A percentile compares a stretch with the other conserved stretches of the same genome.
Evolutionary conservation across 35 echinoderm and acorn worm genomes (phyloP).

Genomic region (Eucidaris tribuloides): DNA sequence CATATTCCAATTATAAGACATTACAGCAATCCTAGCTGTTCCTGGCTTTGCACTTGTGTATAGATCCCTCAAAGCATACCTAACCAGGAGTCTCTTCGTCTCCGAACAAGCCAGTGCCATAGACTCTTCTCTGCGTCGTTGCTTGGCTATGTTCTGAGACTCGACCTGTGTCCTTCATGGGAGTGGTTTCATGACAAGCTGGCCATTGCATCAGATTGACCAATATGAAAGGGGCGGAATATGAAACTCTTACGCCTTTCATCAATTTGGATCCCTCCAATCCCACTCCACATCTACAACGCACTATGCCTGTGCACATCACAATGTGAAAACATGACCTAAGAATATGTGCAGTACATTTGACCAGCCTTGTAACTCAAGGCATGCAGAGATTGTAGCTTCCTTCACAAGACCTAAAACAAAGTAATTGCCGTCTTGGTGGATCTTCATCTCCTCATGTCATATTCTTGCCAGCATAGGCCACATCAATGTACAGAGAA

Average conservation of each 20-base stretch:
- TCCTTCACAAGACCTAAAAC: slow-evolving; percentile 27
- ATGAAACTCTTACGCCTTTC: slow-evolving; percentile 45
- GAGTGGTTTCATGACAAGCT: too few species aligned
- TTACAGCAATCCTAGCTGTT: slow-evolving; percentile 21
- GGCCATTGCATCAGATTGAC: too few species aligned
- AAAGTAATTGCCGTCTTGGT: slow-evolving; percentile 14
- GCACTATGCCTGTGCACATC: slow-evolving; percentile 22
- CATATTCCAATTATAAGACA: slow-evolving; percentile 33
- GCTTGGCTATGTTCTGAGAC: slow-evolving; percentile 11
- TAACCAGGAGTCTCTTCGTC: neutral
- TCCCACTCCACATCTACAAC: slow-evolving; percentile 39
- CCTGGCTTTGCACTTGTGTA: neutral
- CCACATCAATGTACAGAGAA: slow-evolving; percentile 46
- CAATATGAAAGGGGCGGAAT: neutral
- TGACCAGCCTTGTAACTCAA: slow-evolving; percentile 37
- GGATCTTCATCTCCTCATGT: slow-evolving; percentile 62
- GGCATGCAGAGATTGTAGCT: slow-evolving; percentile 10
- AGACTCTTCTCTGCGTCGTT: slow-evolving; percentile 3
- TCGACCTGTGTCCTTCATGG: slow-evolving; percentile 13
- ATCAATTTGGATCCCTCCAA: slow-evolving; percentile 52
- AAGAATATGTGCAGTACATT: slow-evolving; percentile 59
- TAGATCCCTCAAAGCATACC: neutral
- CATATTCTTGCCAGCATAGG: slow-evolving; percentile 51
- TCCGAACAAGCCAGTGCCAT: neutral
- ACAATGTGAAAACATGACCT: slow-evolving; percentile 42